These are phyloP conservation scores for Miichthys miiuy DNA, from an alignment of 2,797 vertebrate species.

Conservation along the genomic window DNA sequence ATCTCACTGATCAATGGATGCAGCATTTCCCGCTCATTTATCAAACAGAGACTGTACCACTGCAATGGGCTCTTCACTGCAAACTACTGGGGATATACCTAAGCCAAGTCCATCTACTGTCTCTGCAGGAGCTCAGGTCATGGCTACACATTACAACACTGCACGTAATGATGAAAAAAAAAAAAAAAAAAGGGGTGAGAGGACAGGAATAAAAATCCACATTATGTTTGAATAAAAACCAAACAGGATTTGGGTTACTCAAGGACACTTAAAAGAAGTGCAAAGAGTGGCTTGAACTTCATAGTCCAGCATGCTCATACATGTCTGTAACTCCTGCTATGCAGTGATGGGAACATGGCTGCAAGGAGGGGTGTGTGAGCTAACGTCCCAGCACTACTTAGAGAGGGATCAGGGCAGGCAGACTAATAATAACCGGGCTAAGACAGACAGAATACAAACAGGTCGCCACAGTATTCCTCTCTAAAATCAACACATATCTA, in stretches of 20 bases:
- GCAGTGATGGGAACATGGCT: constrained; percentile 45
- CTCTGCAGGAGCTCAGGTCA: constrained; percentile 20
- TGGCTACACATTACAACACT: not conserved
- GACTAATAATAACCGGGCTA: constrained; percentile 64
- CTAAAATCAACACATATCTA: constrained; percentile 40
- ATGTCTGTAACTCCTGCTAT: constrained; percentile 49
- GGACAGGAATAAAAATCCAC: not conserved
- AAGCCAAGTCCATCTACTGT: constrained; percentile 8
- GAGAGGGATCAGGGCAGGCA: constrained; percentile 53
- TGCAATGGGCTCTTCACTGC: constrained; percentile 32
- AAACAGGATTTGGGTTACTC: not conserved
- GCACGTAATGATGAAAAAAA: not conserved
- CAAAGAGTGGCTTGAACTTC: constrained; percentile 1
- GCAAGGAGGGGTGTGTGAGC: constrained; percentile 42
- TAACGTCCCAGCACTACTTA: constrained; percentile 38
- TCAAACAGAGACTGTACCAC: constrained; percentile 31
- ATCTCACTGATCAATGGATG: constrained; percentile 65
- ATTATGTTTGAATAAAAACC: not conserved
- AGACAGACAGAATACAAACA: constrained; percentile 38
- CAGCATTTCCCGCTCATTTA: constrained; percentile 57
- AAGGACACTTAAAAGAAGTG: not conserved
- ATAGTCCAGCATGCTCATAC: constrained; percentile 50
- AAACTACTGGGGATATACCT: constrained; percentile 48
- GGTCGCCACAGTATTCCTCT: constrained; percentile 30
- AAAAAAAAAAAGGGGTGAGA: not conserved